Percentiles rank a stretch among this genome's conserved stretches.
Conservation (phyloP, 1,140 invertebrate genomes). For the Wiebesia pumilae region DNA sequence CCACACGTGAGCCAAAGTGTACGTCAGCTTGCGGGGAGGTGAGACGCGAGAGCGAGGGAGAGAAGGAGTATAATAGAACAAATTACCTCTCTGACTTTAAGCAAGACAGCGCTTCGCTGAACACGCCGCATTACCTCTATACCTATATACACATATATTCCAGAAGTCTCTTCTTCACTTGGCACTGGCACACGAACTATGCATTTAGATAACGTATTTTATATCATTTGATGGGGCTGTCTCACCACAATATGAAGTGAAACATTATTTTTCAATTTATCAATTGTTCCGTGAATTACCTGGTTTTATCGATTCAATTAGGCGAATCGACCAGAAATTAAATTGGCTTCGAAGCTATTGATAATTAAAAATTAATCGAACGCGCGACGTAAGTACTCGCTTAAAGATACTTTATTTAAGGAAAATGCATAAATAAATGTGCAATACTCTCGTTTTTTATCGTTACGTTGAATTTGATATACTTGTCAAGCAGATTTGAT, state of each 20-base stretch:
- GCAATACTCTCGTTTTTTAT: too few species aligned
- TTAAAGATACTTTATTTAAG: too few species aligned
- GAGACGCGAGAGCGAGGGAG: neutral
- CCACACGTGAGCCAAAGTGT: neutral
- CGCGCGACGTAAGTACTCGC: too few species aligned
- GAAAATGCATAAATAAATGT: too few species aligned
- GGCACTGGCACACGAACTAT: neutral
- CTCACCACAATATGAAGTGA: neutral
- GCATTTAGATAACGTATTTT: conserved; percentile 7
- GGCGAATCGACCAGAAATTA: neutral
- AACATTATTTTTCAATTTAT: neutral
- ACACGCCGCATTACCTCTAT: neutral
- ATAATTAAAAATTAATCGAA: too few species aligned
- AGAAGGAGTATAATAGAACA: neutral
- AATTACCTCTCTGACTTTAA: neutral
- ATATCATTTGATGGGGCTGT: neutral
- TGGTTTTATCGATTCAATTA: neutral
- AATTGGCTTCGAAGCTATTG: too few species aligned
- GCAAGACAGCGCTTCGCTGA: neutral
- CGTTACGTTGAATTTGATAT: too few species aligned
- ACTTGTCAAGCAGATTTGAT: too few species aligned
- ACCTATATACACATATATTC: neutral
- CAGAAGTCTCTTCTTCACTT: neutral
- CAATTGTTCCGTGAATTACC: neutral
- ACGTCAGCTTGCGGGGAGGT: neutral